phyloP scores from a whole-genome alignment of 2,797 vertebrate genomes.

The Danionella dracula region DNA sequence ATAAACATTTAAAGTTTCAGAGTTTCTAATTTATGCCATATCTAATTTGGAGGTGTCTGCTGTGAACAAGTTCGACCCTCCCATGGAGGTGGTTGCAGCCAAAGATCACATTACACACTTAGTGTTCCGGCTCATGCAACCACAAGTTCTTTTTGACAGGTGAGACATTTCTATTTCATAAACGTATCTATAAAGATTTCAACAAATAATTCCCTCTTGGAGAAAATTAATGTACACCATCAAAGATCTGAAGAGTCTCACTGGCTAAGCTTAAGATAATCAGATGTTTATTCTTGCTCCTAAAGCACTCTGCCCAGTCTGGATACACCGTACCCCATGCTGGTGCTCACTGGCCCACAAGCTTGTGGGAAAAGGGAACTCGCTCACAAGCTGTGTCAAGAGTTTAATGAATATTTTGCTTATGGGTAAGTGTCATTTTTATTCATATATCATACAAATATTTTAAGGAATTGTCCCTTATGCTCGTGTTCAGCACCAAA shows the following conservation, averaged over 20 bases:
- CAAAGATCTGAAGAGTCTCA: too few species aligned
- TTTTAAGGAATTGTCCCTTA: too few species aligned
- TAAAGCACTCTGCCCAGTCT: conserved; percentile 73
- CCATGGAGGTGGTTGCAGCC: conserved; percentile 79
- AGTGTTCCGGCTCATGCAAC: conserved; percentile 73
- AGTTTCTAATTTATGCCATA: too few species aligned
- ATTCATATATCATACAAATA: too few species aligned
- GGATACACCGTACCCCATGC: conserved; percentile 82
- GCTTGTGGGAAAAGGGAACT: conserved; percentile 85
- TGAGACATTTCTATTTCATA: conserved; percentile 46
- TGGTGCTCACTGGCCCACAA: conserved; percentile 83
- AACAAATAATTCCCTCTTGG: too few species aligned
- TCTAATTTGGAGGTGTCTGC: conserved; percentile 79
- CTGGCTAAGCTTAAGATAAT: background rate
- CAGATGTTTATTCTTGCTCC: background rate
- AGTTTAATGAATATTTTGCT: conserved; percentile 80
- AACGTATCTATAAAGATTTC: too few species aligned
- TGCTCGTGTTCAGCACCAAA: too few species aligned
- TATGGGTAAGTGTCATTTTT: conserved; percentile 81
- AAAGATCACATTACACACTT: conserved; percentile 80
- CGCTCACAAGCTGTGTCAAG: conserved; percentile 78
- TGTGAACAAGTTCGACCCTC: conserved; percentile 80
- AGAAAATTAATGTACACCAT: too few species aligned
- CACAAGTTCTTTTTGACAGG: conserved; percentile 85
- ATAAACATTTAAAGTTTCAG: too few species aligned